Evolutionary conservation across 2,797 vertebrate genomes (phyloP), one percentile per base, ranked within the genome.

Genomic region (Phylloscopus collybita): DNA sequence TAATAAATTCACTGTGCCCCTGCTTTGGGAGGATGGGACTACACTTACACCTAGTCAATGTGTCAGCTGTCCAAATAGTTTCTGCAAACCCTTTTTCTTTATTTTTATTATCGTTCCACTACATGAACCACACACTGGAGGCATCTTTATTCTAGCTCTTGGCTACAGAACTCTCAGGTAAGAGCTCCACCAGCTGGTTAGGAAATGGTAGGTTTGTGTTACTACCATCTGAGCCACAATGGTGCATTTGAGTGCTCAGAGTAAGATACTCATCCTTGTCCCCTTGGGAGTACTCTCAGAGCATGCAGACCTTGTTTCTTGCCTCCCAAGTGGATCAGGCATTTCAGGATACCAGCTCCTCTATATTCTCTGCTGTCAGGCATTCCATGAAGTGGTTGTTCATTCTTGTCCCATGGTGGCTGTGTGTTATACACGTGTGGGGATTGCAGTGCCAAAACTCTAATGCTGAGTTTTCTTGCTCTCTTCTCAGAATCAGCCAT

Each of bases 401-500:
- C 18, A 8, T 83, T 61, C 42, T 75, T 34, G 11, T 60, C 32
- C 34, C 26, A 9, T 49, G 61, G 51, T 54, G 32, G 11, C 38
- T 67, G 0, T 42, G 32, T 56, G 32, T 38, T 89, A 10, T 3
- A 1, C 13, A 0, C 15, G 15, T 38, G 20, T 61, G 36, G 27
- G 29, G 17, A 32, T 9, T 70, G 44, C 57, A 57, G 32, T 26
- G 19, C 47, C 1, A 0, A 18, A 49, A 25, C 40, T 71, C 73
- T 91, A 62, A 95, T 12, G 4, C 19, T 0, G 5, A 51, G 2
- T 53, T 88, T 62, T 95, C 44, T 83, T 64, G 59, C 62, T 90
- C 91, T 22, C 84, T 85, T 92, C 80, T 50, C 97, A 99, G 99
- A 97, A 98, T 99, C 95, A 98, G 98, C 29, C 98, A 99, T 4